Percentiles rank a stretch among this genome's conserved stretches.
These are phyloP conservation scores for Aphidius colemani DNA, from an alignment of 2,888 invertebrate genomes.

Conservation along the genomic window DNA sequence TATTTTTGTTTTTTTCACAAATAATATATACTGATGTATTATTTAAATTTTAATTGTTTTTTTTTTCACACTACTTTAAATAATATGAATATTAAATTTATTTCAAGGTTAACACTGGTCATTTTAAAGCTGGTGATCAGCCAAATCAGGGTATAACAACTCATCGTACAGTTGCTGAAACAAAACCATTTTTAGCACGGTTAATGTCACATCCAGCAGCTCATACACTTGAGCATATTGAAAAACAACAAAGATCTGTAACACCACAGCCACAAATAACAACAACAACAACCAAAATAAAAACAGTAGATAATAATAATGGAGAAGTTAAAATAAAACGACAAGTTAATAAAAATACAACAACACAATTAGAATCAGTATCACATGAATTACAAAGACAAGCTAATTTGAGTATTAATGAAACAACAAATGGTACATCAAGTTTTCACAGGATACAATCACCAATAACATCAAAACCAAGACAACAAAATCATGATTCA, in stretches of 20 bases:
- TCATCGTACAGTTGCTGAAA: conserved; percentile 63
- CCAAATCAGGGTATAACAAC: conserved; percentile 44
- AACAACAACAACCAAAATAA: conserved; percentile 31
- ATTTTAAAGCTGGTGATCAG: conserved; percentile 53
- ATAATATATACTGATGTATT: too few species aligned
- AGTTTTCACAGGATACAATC: conserved; percentile 58
- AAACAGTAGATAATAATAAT: conserved; percentile 38
- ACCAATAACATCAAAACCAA: conserved; percentile 37
- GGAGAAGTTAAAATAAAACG: conserved; percentile 41
- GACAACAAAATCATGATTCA: not conserved
- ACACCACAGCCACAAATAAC: conserved; percentile 68
- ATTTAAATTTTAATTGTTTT: not conserved
- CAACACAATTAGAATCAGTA: conserved; percentile 38
- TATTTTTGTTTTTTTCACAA: too few species aligned
- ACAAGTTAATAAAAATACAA: conserved; percentile 37
- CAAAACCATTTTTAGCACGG: conserved; percentile 70
- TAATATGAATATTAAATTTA: not conserved
- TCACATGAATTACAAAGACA: conserved; percentile 40
- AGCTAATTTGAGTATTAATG: conserved; percentile 38
- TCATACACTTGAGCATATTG: conserved; percentile 84
- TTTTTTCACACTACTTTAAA: not conserved
- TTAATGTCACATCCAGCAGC: conserved; percentile 81
- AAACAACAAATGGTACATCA: conserved; percentile 34
- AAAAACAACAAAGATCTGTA: conserved; percentile 80
- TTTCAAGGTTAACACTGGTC: conserved; percentile 52